A percentile compares a stretch with the other conserved stretches of the same genome.
Conservation (phyloP, 1,140 invertebrate genomes). For the Drosophila cardini region DNA sequence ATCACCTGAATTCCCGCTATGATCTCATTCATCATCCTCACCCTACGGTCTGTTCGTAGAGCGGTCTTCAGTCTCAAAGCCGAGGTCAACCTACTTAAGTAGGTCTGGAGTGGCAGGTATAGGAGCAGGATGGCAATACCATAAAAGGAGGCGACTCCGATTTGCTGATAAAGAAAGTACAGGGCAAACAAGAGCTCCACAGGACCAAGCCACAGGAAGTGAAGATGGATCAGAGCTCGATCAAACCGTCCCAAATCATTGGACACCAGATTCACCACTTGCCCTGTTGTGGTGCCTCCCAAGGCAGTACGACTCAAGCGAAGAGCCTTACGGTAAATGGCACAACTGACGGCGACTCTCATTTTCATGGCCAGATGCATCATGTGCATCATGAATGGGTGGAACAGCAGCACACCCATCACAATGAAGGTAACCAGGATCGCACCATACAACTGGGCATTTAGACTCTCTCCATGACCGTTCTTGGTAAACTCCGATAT, state of each 20-base stretch:
- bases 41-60: conserved; percentile 91
- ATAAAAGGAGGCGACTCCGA: conserved; percentile 87
- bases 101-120: conserved; percentile 93
- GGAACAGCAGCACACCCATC: conserved; percentile 86
- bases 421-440: conserved; percentile 86
- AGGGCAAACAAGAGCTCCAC: conserved; percentile 87
- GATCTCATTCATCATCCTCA: conserved; percentile 95
- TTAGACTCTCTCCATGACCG: conserved; percentile 80
- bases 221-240: conserved; percentile 79
- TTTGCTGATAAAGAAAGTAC: conserved; percentile 90
- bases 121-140: conserved; percentile 91
- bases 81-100: conserved; percentile 89
- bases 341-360: conserved; percentile 86
- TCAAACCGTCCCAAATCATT: conserved; percentile 87
- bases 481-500: conserved; percentile 85
- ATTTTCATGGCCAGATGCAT: conserved; percentile 85
- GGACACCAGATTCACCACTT: conserved; percentile 89
- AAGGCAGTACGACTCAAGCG: conserved; percentile 88
- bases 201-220: conserved; percentile 86
- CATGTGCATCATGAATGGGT: conserved; percentile 87
- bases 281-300: conserved; percentile 91
- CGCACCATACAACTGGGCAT: conserved; percentile 87
- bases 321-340: conserved; percentile 89
- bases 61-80: conserved; percentile 88
- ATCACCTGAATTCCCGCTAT: conserved; percentile 92